Base-by-base conservation (phyloP, 1,140 invertebrate species). In the Brachionus koreanus region DNA sequence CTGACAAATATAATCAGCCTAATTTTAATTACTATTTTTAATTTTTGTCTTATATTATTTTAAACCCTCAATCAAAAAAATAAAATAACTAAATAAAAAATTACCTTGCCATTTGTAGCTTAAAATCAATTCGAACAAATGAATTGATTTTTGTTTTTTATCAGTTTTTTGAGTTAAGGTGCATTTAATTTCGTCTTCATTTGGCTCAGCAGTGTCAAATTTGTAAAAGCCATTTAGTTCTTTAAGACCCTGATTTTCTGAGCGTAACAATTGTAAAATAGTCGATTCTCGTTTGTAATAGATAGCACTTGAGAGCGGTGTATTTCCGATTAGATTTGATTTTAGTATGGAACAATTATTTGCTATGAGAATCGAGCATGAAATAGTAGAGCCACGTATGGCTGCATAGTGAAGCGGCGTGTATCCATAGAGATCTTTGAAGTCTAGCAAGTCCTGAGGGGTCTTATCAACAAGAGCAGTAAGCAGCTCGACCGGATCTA, bases 401-500 rank as follows among this genome's bases (percentile, higher is more conserved):
- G 90, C 90, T 25, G 90, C 89, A 77, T 86, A 85, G 83, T 91
- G 90, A 16, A 91, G 85, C 4, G 89, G 86, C 6, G 89, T 89
- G 19, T 85, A 83, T 3, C 87, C 87, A 76, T 84, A 85, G 5
- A 85, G 82, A 83, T 91, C 90, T 13, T 84, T 35, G 13, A 86
- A 83, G 84, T 89, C 86, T 5, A 90, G 85, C 23, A 85, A 63
- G 16, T 85, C 82, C 33, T 86, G 84, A 29, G 85, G 83, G 86
- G 89, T 90, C 9, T 86, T 84, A 19, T 84, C 83, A 4, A 87
- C 86, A 63, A 88, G 52, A 29, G 89, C 76, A 57, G 85, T 86
- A 39, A 87, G 86, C 33, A 90, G 75, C 83, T 90, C 89, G 83
- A 90, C 89, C 5, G 90, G 90, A 84, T 90, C 90, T 16, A 86